These are phyloP conservation scores for Sinella curviseta DNA, from an alignment of 1,140 invertebrate genomes.

Conservation along the genomic window DNA sequence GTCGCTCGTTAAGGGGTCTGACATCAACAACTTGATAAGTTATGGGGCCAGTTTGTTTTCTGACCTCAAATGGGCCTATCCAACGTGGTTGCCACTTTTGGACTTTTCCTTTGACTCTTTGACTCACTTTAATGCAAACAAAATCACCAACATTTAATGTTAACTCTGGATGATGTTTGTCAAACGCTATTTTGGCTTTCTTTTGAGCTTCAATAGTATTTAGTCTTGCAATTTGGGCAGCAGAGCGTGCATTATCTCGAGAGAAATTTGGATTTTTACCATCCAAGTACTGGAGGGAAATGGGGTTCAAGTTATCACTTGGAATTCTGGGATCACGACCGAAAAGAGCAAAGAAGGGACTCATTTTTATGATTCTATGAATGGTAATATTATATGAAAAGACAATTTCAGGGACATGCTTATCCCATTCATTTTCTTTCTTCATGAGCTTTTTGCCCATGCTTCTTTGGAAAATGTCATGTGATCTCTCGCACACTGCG, in stretches of 20 bases:
- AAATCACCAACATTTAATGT: neutral
- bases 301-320: slow-evolving; percentile 14
- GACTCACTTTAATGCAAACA: neutral
- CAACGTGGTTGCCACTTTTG: neutral
- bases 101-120: neutral
- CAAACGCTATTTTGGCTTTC: neutral
- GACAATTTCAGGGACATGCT: slow-evolving; percentile 54
- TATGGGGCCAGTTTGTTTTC: neutral
- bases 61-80: neutral
- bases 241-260: neutral
- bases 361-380: slow-evolving; percentile 54
- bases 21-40: neutral
- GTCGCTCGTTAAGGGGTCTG: neutral
- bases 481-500: slow-evolving; percentile 44
- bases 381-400: slow-evolving; percentile 57
- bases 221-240: neutral
- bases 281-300: neutral
- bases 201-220: neutral
- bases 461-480: slow-evolving; percentile 41
- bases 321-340: slow-evolving; percentile 52
- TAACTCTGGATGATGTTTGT: neutral
- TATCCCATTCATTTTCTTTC: slow-evolving; percentile 55
- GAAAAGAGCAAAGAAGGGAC: slow-evolving; percentile 56
- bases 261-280: neutral
- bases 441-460: slow-evolving; percentile 52